Base-by-base conservation (phyloP, 1,140 invertebrate genomes). In the Formica selysi region DNA sequence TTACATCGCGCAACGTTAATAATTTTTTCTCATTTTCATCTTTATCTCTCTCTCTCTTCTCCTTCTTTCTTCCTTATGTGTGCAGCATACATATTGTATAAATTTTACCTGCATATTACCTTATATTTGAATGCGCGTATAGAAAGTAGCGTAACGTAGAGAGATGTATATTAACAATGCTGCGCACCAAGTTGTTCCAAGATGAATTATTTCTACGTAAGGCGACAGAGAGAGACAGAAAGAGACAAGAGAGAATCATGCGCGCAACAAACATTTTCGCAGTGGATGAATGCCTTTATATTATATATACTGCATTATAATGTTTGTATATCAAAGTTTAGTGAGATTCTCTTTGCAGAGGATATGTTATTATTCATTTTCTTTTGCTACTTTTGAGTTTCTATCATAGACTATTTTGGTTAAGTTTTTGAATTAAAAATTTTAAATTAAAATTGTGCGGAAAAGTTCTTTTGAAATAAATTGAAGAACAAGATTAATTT, bases 71-170 rank as follows among this genome's bases (percentile, higher is more conserved):
- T n/a, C 19, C 22, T 36, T 41, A 48, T 41, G 29, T 3, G 16
- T 2, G 51, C 26, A 41, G 0, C 38, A 54, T 84, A 76, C 79
- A 88, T 73, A 68, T 88, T 90, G 86, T 88, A 32, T 32, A 88
- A 88, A 88, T 57, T 88, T 86, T 84, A 91, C 89, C 89, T 59
- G 88, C 68, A 91, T 90, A 86, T 84, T 81, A 85, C 41, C 87
- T 62, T 62, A 54, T 74, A 88, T 78, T 89, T 86, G 84, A 57
- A 86, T 83, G 76, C 70, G n/a, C 61, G 19, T 83, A 22, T 26
- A 79, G 62, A 83, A 73, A 83, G 29, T 74, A 83, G 19, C 64
- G 8, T 48, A 51, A 16, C 19, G 36, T 36, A 48, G 10, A 61
- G 26, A 74, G 83, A 71, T 36, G 48, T 51, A n/a, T 76, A 81